These are phyloP conservation scores for Coenonympha glycerion DNA, from an alignment of 2,888 invertebrate species.

Conservation along the genomic window DNA sequence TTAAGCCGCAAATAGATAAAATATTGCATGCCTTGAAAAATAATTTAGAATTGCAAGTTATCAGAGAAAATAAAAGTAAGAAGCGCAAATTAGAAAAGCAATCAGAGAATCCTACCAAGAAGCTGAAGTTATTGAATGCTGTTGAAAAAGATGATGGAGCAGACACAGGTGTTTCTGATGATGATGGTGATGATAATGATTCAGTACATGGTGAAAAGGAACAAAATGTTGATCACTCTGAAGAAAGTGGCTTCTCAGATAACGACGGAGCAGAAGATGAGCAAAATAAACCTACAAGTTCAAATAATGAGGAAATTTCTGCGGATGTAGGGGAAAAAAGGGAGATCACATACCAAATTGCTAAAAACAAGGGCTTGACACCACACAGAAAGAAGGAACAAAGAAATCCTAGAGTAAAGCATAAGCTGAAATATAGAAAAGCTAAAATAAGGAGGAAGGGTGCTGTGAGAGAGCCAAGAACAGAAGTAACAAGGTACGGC, in stretches of 20 bases:
- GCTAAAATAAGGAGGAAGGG: constrained; percentile 95
- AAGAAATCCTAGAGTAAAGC: constrained; percentile 96
- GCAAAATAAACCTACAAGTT: constrained; percentile 54
- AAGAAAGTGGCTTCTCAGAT: constrained; percentile 66
- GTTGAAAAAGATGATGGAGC: constrained; percentile 62
- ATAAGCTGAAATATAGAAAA: constrained; percentile 93
- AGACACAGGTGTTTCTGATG: constrained; percentile 63
- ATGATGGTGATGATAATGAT: constrained; percentile 61
- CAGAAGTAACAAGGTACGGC: constrained; percentile 87
- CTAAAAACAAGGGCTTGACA: constrained; percentile 96
- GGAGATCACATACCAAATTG: constrained; percentile 93
- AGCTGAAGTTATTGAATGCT: constrained; percentile 58
- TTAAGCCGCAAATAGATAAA: constrained; percentile 80
- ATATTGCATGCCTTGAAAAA: constrained; percentile 75
- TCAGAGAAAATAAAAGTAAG: constrained; percentile 38
- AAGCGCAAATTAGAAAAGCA: constrained; percentile 52
- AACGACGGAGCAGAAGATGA: constrained; percentile 54
- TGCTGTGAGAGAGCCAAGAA: constrained; percentile 89
- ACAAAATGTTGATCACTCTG: constrained; percentile 52
- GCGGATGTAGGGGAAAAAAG: constrained; percentile 78
- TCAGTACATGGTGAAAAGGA: constrained; percentile 36
- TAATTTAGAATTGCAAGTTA: constrained; percentile 50
- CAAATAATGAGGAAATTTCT: constrained; percentile 30
- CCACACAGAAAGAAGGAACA: constrained; percentile 93
- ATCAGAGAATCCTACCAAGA: constrained; percentile 49